Percentiles rank a stretch among this genome's conserved stretches.
phyloP scores from a whole-genome alignment of 2,113 vertebrate genomes.

The Rhea americana region DNA sequence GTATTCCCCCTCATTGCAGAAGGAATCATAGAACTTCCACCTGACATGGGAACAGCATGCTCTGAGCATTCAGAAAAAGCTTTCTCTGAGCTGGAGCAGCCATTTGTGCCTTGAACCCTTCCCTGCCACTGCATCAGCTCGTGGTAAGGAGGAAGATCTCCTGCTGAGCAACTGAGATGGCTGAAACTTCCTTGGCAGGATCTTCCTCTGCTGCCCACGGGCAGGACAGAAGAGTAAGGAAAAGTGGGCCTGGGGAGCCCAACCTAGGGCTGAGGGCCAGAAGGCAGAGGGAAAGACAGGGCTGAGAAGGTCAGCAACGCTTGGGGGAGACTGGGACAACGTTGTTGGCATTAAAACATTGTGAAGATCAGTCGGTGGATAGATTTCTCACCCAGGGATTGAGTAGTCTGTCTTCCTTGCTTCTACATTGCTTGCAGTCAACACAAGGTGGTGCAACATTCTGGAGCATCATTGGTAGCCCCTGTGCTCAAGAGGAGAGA shows the following conservation, averaged over 20 bases:
- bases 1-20: background rate
- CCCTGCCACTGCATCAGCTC: too few species aligned
- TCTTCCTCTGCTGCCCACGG: background rate
- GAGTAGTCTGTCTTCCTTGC: background rate
- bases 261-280: background rate
- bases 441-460: background rate
- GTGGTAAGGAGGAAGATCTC: background rate
- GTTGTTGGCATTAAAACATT: background rate
- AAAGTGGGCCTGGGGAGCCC: background rate
- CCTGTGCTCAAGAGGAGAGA: background rate
- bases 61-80: background rate
- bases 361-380: background rate
- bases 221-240: background rate
- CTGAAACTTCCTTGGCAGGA: background rate
- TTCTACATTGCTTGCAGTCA: background rate
- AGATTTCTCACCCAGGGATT: background rate
- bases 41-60: accelerated
- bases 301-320: background rate
- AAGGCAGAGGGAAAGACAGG: background rate
- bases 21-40: background rate
- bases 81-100: background rate
- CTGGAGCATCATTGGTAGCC: background rate
- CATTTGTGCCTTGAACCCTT: background rate
- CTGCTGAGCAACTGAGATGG: background rate
- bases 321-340: background rate